phyloP scores from a whole-genome alignment of 2,797 vertebrate genomes.

The Pseudochaenichthys georgianus region DNA sequence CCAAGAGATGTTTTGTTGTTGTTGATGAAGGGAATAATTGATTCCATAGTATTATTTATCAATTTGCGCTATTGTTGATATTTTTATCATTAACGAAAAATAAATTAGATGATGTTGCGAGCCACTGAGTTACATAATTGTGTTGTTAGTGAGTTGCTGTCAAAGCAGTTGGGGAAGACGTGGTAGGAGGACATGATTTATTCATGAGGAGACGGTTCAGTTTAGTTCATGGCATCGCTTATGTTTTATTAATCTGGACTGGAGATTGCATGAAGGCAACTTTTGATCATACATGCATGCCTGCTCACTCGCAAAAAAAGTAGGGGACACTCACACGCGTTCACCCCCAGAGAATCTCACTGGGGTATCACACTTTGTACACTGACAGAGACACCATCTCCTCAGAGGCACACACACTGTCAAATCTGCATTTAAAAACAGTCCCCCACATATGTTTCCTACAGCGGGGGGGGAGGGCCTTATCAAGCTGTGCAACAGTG shows the following conservation, averaged over 20 bases:
- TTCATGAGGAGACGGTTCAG: slow-evolving; percentile 75
- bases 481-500: slow-evolving; percentile 49
- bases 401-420: slow-evolving; percentile 52
- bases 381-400: slow-evolving; percentile 59
- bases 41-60: slow-evolving; percentile 27
- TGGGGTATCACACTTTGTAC: slow-evolving; percentile 54
- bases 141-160: slow-evolving; percentile 48
- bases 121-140: slow-evolving; percentile 58
- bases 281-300: slow-evolving; percentile 78
- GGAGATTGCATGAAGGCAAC: slow-evolving; percentile 71
- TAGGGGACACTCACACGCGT: slow-evolving; percentile 9
- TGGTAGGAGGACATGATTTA: slow-evolving; percentile 68
- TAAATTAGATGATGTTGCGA: slow-evolving; percentile 41
- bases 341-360: slow-evolving; percentile 39
- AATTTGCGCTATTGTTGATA: slow-evolving; percentile 9
- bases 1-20: slow-evolving; percentile 4
- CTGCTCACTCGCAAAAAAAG: slow-evolving; percentile 30
- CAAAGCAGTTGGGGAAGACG: slow-evolving; percentile 52
- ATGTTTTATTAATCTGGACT: slow-evolving; percentile 79
- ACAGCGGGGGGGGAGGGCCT: slow-evolving; percentile 17
- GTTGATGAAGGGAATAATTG: slow-evolving; percentile 41
- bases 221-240: slow-evolving; percentile 68
- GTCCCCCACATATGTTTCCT: slow-evolving; percentile 41
- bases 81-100: slow-evolving; percentile 24
- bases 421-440: slow-evolving; percentile 64